Evolutionary conservation across 2,113 vertebrate species (phyloP), one percentile per base, ranked within the genome.

Genomic region (Aptenodytes patagonicus): DNA sequence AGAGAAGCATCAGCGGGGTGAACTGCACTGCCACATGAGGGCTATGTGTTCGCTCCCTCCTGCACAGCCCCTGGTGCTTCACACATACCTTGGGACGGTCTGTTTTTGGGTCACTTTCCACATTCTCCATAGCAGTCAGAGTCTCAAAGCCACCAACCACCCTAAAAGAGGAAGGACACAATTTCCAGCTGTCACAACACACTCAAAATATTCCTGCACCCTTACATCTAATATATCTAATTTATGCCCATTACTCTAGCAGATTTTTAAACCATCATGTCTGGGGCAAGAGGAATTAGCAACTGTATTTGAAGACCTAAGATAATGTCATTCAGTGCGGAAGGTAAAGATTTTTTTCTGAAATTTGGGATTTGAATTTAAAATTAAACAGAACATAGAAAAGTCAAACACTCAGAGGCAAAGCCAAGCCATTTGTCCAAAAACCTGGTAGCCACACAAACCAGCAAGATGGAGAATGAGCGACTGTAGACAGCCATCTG

Each of bases 81-180:
- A n/a, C 44, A 54, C 2, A 1, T 96, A 99, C 99, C 99, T 99
- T 99, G 64, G 99, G 99, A 86, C 98, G 98, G 96, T 99, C 99
- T 5, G 99, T 99, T 98, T 99, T 99, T 4, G 98, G 98, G 93
- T 99, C 98, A 49, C 98, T 99, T 93, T 99, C 99, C 75, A 99
- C 98, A 1, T 99, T 99, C 97, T 99, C 99, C 99, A 99, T 99
- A 49, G 99, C 99, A 4, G 99, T 99, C 90, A 99, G 98, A 1
- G 99, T 86, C 91, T 99, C 99, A 91, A 99, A 99, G 46, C 99
- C 99, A 82, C 99, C 99, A 26, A 99, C 99, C 26, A 99, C 98
- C 96, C 99, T 99, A 93, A 21, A 44, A 69, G 54, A 70, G 46
- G 54, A 94, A 85, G 36, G 16, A 75, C 22, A 44, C 0, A 3